Conservation (phyloP, 2,113 vertebrate genomes). For the Syngnathus floridae region DNA sequence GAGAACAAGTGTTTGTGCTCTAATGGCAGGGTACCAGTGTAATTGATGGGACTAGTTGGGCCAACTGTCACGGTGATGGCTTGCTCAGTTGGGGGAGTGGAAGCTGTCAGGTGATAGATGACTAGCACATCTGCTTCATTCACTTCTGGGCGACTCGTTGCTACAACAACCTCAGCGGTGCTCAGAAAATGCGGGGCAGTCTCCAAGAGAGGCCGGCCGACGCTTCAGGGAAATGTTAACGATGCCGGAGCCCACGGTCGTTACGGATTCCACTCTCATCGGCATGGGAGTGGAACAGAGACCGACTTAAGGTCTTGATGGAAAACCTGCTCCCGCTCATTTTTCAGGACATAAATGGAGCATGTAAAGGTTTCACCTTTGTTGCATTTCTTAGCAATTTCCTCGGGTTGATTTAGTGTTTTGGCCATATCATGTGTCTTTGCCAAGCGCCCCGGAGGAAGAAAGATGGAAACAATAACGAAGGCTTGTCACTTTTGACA, state of each 20-base stretch:
- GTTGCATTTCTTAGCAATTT: constrained; percentile 20
- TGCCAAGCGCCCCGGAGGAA: constrained; percentile 41
- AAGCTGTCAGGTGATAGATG: constrained; percentile 80
- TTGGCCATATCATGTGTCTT: constrained; percentile 46
- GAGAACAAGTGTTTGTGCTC: constrained; percentile 54
- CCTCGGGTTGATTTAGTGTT: constrained; percentile 42
- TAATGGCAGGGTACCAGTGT: constrained; percentile 66
- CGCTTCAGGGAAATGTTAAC: constrained; percentile 80
- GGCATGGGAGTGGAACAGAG: constrained; percentile 51
- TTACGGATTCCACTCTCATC: constrained; percentile 65
- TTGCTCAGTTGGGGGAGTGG: constrained; percentile 76
- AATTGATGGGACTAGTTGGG: constrained; percentile 65
- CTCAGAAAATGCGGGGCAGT: constrained; percentile 79
- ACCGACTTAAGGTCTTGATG: constrained; percentile 48
- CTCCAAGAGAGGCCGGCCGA: constrained; percentile 74
- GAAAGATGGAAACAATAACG: constrained; percentile 60
- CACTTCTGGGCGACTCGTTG: constrained; percentile 79
- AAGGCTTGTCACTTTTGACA: constrained; percentile 74
- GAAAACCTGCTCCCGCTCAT: constrained; percentile 51
- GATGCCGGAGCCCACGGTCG: constrained; percentile 74
- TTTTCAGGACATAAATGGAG: constrained; percentile 34
- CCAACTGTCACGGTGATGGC: constrained; percentile 78
- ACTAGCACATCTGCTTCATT: constrained; percentile 82
- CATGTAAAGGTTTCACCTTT: constrained; percentile 47
- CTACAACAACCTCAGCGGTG: constrained; percentile 78